Conservation (phyloP, 2,888 invertebrate species). For the Clostera curtula region DNA sequence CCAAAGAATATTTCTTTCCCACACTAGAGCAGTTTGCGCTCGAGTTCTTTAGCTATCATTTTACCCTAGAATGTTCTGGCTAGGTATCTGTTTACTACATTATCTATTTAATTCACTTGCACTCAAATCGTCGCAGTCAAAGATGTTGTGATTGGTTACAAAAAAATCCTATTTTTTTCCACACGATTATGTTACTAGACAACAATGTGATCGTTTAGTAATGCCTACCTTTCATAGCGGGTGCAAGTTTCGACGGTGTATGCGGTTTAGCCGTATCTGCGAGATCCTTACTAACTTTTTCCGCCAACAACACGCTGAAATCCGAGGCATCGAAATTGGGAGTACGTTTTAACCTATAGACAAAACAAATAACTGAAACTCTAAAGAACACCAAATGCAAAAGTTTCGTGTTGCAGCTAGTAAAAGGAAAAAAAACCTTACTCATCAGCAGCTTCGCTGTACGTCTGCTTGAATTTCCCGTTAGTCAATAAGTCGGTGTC, state of each 20-base stretch:
- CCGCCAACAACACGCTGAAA: slow-evolving; percentile 30
- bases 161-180: too few species aligned
- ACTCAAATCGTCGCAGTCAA: too few species aligned
- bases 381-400: background rate
- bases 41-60: too few species aligned
- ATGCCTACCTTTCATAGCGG: slow-evolving; percentile 49
- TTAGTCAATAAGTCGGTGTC: slow-evolving; percentile 30
- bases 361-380: background rate
- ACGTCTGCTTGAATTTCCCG: slow-evolving; percentile 46
- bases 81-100: too few species aligned
- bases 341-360: slow-evolving; percentile 40
- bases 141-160: too few species aligned
- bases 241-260: slow-evolving; percentile 33
- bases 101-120: too few species aligned
- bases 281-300: slow-evolving; percentile 33
- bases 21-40: too few species aligned
- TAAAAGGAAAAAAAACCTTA: slow-evolving; percentile 24
- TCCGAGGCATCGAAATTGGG: slow-evolving; percentile 37
- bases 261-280: slow-evolving; percentile 23
- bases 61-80: too few species aligned
- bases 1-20: too few species aligned
- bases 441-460: slow-evolving; percentile 43
- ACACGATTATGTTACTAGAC: too few species aligned
- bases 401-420: background rate
- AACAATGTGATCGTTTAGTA: background rate